phyloP scores from a whole-genome alignment of 1,140 invertebrate genomes.

The Hylaeus anthracinus region DNA sequence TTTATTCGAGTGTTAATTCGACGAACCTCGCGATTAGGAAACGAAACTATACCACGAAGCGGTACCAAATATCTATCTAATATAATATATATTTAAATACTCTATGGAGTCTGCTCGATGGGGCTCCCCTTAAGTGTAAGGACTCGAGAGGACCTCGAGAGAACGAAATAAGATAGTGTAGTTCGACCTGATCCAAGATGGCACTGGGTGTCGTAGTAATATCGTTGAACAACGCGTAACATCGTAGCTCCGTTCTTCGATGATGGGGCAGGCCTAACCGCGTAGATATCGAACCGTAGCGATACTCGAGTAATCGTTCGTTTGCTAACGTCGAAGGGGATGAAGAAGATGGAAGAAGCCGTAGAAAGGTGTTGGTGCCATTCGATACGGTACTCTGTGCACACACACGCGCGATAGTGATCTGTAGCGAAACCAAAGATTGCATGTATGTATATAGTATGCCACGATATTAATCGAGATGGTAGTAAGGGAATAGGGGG shows the following conservation, averaged over 20 bases:
- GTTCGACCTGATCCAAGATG: background rate
- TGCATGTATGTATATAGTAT: slow-evolving; percentile 28
- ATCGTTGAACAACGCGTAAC: slow-evolving; percentile 12
- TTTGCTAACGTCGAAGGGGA: background rate
- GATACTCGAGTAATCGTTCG: background rate
- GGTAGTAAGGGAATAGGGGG: background rate
- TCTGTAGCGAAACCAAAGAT: slow-evolving; percentile 45
- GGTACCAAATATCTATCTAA: slow-evolving; percentile 49
- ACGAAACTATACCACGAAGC: slow-evolving; percentile 30
- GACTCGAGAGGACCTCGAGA: background rate
- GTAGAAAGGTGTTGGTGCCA: background rate
- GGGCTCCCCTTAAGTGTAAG: slow-evolving; percentile 4
- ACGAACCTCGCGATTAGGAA: slow-evolving; percentile 45
- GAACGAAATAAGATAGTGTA: background rate
- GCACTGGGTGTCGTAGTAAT: slow-evolving; percentile 13
- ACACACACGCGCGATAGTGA: background rate
- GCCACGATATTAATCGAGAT: background rate
- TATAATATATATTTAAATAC: slow-evolving; percentile 47
- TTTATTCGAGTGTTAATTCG: slow-evolving; percentile 38
- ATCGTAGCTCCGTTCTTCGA: slow-evolving; percentile 16
- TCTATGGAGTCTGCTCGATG: background rate
- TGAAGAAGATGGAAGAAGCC: too few species aligned
- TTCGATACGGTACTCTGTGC: background rate
- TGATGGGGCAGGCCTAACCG: slow-evolving; percentile 50
- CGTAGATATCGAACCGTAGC: slow-evolving; percentile 23